These are phyloP conservation scores for Candoia aspera DNA, from an alignment of 2,113 vertebrate species.

Conservation along the genomic window DNA sequence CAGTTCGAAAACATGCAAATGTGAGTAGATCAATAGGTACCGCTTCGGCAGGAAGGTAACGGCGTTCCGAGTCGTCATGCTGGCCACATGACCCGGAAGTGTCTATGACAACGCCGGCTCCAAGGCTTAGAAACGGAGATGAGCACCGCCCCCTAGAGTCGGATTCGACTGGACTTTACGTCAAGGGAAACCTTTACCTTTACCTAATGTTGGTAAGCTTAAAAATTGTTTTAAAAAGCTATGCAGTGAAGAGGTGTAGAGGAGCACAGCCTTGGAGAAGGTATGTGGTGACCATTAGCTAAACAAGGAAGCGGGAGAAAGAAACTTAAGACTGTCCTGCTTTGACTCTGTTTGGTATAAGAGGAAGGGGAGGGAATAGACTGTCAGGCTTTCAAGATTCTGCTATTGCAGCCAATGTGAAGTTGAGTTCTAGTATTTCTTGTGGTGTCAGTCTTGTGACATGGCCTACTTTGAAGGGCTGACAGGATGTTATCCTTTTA, in stretches of 20 bases:
- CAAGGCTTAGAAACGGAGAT: no score
- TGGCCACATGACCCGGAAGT: no score
- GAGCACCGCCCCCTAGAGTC: no score
- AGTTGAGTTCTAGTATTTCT: background rate
- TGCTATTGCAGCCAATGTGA: background rate
- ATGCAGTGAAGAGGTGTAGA: background rate
- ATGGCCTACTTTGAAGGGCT: background rate
- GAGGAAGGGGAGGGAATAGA: background rate
- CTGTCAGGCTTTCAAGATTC: background rate
- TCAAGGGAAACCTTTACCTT: no score
- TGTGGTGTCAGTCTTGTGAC: background rate
- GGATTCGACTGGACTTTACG: no score
- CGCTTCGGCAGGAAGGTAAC: no score
- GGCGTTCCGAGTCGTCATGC: no score
- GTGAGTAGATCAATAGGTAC: no score
- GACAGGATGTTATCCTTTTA: background rate
- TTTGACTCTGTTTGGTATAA: background rate
- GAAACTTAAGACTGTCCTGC: background rate
- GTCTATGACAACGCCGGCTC: no score
- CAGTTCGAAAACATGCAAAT: no score
- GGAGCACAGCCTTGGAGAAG: background rate
- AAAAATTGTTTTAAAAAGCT: background rate
- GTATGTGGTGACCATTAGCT: background rate
- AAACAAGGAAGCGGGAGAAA: background rate
- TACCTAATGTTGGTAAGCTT: background rate